Evolutionary conservation across 2,888 invertebrate species (phyloP).

Genomic region (Mesodorylaimus sp.): DNA sequence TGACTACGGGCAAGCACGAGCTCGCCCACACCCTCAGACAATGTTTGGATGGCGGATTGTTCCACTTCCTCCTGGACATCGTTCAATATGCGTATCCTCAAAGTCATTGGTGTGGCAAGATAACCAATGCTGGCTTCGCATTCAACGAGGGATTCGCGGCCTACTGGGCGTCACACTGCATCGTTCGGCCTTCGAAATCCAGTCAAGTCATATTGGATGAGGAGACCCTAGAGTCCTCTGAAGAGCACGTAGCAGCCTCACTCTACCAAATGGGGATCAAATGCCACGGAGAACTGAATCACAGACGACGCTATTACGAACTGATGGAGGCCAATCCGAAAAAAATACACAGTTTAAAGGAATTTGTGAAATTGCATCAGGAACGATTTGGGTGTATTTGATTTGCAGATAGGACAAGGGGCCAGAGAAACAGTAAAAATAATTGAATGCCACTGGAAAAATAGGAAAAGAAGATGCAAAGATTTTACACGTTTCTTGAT

Average conservation of each 20-base stretch:
- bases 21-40: neutral
- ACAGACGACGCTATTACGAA: neutral
- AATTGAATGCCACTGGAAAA: too few species aligned
- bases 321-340: neutral
- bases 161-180: neutral
- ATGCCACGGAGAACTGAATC: neutral
- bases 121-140: neutral
- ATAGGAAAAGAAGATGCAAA: too few species aligned
- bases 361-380: neutral
- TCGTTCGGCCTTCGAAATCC: too few species aligned
- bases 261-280: neutral
- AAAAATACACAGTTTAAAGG: neutral
- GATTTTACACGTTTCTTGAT: too few species aligned
- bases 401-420: too few species aligned
- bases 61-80: neutral
- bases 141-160: conserved; percentile 2
- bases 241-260: neutral
- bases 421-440: too few species aligned
- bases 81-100: neutral
- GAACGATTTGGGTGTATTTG: neutral
- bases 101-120: neutral
- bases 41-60: neutral
- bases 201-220: too few species aligned
- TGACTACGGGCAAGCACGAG: neutral
- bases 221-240: neutral